phyloP scores from a whole-genome alignment of 2,113 vertebrate genomes.

The Excalfactoria chinensis region DNA sequence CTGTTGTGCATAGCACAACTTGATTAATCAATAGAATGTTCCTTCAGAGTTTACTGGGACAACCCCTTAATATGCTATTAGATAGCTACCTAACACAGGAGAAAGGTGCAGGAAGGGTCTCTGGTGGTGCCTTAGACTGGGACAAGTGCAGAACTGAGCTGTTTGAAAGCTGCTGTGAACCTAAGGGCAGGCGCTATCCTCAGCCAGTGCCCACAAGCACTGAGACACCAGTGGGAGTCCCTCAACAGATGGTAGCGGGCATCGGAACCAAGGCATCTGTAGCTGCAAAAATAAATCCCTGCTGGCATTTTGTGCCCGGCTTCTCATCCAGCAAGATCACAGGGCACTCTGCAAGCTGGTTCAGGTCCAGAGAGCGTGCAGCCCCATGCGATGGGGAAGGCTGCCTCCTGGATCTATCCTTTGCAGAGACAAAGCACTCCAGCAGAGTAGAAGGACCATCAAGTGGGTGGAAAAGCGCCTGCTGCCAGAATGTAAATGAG shows the following conservation, averaged over 20 bases:
- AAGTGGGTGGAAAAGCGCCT: neutral
- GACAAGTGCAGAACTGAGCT: neutral
- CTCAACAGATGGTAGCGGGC: neutral
- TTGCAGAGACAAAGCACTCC: neutral
- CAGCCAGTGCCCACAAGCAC: neutral
- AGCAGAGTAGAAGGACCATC: neutral
- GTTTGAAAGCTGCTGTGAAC: neutral
- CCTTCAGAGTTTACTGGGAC: neutral
- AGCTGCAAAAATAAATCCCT: neutral
- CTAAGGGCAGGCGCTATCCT: neutral
- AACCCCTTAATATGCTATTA: neutral
- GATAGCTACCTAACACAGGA: neutral
- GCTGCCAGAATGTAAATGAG: slow-evolving; percentile 28
- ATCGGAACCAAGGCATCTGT: neutral
- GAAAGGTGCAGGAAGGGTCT: neutral
- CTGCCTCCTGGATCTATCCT: neutral
- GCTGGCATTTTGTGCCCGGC: neutral
- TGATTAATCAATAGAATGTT: neutral
- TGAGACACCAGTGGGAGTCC: neutral
- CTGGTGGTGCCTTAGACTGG: neutral
- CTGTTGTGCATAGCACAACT: neutral
- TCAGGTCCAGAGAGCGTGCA: neutral
- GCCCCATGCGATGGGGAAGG: fast-evolving
- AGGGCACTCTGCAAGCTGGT: neutral
- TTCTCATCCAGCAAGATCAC: neutral